A percentile compares a stretch with the other conserved stretches of the same genome.
Evolutionary conservation across 2,797 vertebrate species (phyloP).

Genomic region (Coregonus ussuriensis): DNA sequence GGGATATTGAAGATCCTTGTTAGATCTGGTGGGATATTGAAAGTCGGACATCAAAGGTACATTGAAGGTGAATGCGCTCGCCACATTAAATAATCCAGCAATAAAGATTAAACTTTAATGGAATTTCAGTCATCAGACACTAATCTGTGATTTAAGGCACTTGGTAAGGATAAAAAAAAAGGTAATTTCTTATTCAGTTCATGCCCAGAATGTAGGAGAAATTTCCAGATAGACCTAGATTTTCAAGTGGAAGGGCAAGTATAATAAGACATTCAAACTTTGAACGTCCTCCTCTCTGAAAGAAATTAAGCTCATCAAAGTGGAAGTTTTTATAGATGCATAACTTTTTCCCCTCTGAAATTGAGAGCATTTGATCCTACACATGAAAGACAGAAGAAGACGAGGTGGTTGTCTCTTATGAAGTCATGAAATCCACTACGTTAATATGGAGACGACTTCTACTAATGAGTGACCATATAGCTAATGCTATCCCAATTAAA

Average conservation of each 20-base stretch:
- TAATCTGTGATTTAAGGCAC: slow-evolving; percentile 58
- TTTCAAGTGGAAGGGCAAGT: slow-evolving; percentile 39
- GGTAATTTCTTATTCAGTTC: slow-evolving; percentile 32
- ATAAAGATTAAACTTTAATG: slow-evolving; percentile 54
- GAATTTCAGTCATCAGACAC: slow-evolving; percentile 52
- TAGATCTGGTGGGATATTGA: slow-evolving; percentile 40
- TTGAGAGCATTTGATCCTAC: slow-evolving; percentile 12
- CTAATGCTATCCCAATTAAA: slow-evolving; percentile 43
- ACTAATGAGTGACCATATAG: slow-evolving; percentile 19
- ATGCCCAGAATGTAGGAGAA: slow-evolving; percentile 34
- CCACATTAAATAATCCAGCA: slow-evolving; percentile 51
- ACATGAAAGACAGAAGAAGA: slow-evolving; percentile 28
- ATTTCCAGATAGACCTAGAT: slow-evolving; percentile 13
- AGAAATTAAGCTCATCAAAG: slow-evolving; percentile 49
- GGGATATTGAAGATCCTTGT: slow-evolving; percentile 47
- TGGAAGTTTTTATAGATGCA: slow-evolving; percentile 47
- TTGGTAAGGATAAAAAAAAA: slow-evolving; percentile 43
- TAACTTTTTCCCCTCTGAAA: slow-evolving; percentile 43
- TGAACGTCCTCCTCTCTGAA: slow-evolving; percentile 43
- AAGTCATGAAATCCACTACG: slow-evolving; percentile 29
- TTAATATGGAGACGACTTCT: slow-evolving; percentile 1
- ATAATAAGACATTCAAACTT: slow-evolving; percentile 41
- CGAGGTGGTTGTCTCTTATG: slow-evolving; percentile 29
- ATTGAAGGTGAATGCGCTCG: slow-evolving; percentile 50
- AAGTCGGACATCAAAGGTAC: slow-evolving; percentile 56